Conservation (phyloP, 1,140 invertebrate genomes). For the Macrotrachela quadricornifera region DNA sequence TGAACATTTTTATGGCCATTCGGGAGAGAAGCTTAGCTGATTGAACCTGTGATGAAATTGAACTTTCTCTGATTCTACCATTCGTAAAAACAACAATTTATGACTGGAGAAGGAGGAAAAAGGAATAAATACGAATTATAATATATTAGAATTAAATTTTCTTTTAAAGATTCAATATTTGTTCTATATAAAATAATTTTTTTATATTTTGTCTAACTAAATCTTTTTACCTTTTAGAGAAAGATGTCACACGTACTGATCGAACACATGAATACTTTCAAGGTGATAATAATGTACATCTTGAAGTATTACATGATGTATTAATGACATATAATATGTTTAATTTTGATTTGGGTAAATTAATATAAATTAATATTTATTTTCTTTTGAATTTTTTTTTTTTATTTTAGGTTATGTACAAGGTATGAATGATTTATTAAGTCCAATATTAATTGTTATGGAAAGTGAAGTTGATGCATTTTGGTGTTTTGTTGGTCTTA, state of each 20-base stretch:
- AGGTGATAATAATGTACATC: conserved; percentile 69
- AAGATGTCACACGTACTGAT: conserved; percentile 90
- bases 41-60: no score
- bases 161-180: no score
- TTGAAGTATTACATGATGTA: conserved; percentile 62
- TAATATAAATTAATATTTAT: conserved; percentile 20
- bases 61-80: no score
- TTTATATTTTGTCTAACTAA: no score
- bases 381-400: conserved; percentile 7
- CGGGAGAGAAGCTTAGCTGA: no score
- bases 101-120: no score
- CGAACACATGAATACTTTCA: conserved; percentile 56
- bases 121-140: no score
- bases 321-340: conserved; percentile 99
- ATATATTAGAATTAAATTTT: no score
- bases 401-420: conserved; percentile 36
- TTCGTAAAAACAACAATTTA: no score
- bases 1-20: no score
- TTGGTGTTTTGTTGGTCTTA: conserved; percentile 98
- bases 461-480: conserved; percentile 80
- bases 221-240: conserved; percentile 46
- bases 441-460: conserved; percentile 63
- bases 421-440: conserved; percentile 85
- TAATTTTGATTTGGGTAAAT: conserved; percentile 62
- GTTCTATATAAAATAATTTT: no score